Evolutionary conservation across 2,797 vertebrate genomes (phyloP), one percentile per base, ranked within the genome.

Genomic region (Microchirus variegatus): DNA sequence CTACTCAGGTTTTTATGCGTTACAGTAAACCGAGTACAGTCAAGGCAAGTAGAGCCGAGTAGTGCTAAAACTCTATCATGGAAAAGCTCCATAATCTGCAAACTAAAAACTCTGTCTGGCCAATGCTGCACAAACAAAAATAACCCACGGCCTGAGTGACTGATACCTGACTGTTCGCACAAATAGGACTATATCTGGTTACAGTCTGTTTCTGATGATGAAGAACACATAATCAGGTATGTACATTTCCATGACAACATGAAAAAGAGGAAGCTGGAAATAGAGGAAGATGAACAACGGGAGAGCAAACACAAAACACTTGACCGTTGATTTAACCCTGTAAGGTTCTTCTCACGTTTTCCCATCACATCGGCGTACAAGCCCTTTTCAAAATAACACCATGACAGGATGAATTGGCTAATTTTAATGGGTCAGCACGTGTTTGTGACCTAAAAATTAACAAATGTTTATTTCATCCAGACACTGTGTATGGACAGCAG

Each of bases 141-240:
- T n/a, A 60, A 57, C 45, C 64, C 59, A 67, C 18, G 17, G 22
- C 22, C 15, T 36, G 19, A 44, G 57, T 10, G 43, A 38, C 57
- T 54, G 4, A 38, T 41, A 55, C 10, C 41, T 42, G 37, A 63
- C 6, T 44, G 46, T 18, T 62, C 44, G 35, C 42, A 59, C 16
- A 26, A 61, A 50, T 16, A 11, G 2, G 17, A 9, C 26, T 48
- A 49, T 22, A 61, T 48, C 47, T 35, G 31, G 48, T 36, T 18
- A 42, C 18, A 10, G 22, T 42, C 35, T 53, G 26, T 26, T 22
- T 22, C 46, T 59, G 10, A 73, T 35, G 57, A 38, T 43, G 47
- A 10, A 14, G 57, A 35, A 59, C 0, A n/a, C 31, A 46, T 66
- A 59, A 56, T 22, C 26, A n/a, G 31, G 35, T 15, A 44, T 10